A percentile compares a stretch with the other conserved stretches of the same genome.
Evolutionary conservation across 2,797 vertebrate species (phyloP).

Genomic region (Tapera naevia): DNA sequence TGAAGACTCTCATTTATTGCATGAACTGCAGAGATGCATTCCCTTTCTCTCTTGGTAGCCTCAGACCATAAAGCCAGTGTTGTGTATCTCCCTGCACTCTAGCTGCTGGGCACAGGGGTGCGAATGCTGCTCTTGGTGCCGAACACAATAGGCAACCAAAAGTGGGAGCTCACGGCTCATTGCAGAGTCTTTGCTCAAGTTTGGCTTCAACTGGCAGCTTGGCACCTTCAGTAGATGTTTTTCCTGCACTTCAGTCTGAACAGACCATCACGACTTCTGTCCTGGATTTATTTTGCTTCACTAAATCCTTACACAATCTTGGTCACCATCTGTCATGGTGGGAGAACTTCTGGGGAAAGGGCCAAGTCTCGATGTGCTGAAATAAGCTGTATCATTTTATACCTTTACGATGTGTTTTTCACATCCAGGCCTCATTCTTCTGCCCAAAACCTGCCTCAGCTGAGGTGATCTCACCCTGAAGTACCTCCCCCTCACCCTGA

Average conservation of each 20-base stretch:
- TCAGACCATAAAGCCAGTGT: neutral
- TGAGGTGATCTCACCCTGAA: neutral
- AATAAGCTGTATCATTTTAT: neutral
- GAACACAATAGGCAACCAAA: neutral
- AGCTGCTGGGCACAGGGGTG: neutral
- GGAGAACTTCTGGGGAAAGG: neutral
- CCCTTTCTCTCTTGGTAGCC: neutral
- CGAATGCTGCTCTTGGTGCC: neutral
- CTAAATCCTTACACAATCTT: neutral
- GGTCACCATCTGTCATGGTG: neutral
- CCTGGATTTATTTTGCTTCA: neutral
- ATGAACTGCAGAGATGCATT: neutral
- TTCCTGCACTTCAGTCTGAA: neutral
- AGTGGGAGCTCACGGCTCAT: constrained; percentile 8
- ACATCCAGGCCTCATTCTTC: neutral
- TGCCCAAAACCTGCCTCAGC: neutral
- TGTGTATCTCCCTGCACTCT: neutral
- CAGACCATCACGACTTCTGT: neutral
- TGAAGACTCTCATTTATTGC: neutral
- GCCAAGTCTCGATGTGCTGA: neutral
- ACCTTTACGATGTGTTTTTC: neutral
- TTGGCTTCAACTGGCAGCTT: neutral
- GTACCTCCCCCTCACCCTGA: neutral
- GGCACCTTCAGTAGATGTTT: neutral
- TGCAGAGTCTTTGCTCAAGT: neutral